A percentile compares a stretch with the other conserved stretches of the same genome.
phyloP scores from a whole-genome alignment of 2,888 invertebrate species.

The Arenicola marina region DNA sequence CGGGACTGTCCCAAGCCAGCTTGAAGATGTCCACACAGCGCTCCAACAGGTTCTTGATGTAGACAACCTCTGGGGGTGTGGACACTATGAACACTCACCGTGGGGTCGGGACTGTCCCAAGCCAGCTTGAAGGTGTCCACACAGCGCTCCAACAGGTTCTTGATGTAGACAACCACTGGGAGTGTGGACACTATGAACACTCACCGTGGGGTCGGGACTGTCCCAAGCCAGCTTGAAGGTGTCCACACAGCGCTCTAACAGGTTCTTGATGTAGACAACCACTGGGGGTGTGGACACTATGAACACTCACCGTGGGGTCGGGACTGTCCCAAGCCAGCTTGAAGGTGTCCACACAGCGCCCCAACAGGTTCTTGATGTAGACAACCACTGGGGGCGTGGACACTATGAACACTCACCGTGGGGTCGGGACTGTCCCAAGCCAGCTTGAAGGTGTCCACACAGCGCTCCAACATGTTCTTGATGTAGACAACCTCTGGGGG shows the following conservation, averaged over 20 bases:
- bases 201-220: slow-evolving; percentile 32
- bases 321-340: slow-evolving; percentile 70
- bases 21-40: too few species aligned
- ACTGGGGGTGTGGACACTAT: slow-evolving; percentile 79
- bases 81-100: not conserved
- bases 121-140: slow-evolving; percentile 90
- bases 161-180: slow-evolving; percentile 73
- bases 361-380: slow-evolving; percentile 80
- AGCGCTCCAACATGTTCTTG: too few species aligned
- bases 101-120: slow-evolving; percentile 52
- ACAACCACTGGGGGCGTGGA: slow-evolving; percentile 78
- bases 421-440: too few species aligned
- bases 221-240: slow-evolving; percentile 80
- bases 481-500: too few species aligned
- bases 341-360: slow-evolving; percentile 91
- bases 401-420: slow-evolving; percentile 85
- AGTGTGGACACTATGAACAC: slow-evolving; percentile 47
- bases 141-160: slow-evolving; percentile 86
- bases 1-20: too few species aligned
- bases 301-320: slow-evolving; percentile 77
- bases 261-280: slow-evolving; percentile 76
- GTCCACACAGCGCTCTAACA: slow-evolving; percentile 90
- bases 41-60: too few species aligned
- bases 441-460: too few species aligned
- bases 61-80: too few species aligned